These are phyloP conservation scores for Eciton burchellii DNA, from an alignment of 1,140 invertebrate genomes.

Conservation along the genomic window DNA sequence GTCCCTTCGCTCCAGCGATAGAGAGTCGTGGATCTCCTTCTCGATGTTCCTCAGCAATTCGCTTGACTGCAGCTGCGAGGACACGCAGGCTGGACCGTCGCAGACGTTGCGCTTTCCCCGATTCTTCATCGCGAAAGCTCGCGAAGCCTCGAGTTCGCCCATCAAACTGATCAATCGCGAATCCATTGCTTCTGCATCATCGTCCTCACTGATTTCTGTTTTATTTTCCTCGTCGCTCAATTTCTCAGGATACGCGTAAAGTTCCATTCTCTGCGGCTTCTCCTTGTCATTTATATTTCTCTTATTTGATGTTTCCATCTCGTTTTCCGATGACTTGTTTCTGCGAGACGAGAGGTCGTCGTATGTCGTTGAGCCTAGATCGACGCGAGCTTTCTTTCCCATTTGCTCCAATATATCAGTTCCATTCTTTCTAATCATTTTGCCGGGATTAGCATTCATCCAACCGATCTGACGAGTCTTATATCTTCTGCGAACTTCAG, in stretches of 20 bases:
- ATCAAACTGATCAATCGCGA: neutral
- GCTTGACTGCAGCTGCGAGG: neutral
- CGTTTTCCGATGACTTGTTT: slow-evolving; percentile 28
- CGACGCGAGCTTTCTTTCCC: neutral
- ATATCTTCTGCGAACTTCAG: neutral
- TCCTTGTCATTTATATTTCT: neutral
- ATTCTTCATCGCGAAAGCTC: neutral
- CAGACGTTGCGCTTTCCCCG: slow-evolving; percentile 28
- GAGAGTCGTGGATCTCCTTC: neutral
- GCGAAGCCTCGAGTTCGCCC: neutral
- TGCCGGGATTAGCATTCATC: neutral
- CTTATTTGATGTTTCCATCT: neutral
- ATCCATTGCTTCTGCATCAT: neutral
- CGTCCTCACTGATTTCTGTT: neutral
- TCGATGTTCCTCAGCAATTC: slow-evolving; percentile 14
- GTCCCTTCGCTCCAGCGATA: slow-evolving; percentile 60
- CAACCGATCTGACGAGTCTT: neutral
- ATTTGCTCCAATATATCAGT: neutral
- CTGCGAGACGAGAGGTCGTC: slow-evolving; percentile 56
- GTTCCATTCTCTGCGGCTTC: neutral
- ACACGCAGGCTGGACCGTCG: neutral
- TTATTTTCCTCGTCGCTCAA: neutral
- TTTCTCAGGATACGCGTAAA: neutral
- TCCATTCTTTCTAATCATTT: neutral
- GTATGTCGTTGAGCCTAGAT: neutral